Evolutionary conservation across 2,888 invertebrate species (phyloP).

Genomic region (Athalia rosae): DNA sequence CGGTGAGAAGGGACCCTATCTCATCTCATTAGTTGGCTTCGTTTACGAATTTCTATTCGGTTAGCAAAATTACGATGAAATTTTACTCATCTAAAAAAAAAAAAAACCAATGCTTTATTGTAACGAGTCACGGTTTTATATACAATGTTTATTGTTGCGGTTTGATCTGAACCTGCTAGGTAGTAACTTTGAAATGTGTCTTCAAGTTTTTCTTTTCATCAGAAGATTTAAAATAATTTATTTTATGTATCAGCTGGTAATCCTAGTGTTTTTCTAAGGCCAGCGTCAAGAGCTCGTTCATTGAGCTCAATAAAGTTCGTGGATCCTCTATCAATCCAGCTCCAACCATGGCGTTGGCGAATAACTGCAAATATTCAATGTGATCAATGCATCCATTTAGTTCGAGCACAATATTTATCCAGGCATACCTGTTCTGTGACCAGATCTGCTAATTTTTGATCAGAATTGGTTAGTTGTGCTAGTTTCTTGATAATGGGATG

Average conservation of each 20-base stretch:
- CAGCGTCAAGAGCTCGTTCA: slow-evolving; percentile 90
- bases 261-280: slow-evolving; percentile 85
- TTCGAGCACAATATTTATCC: neutral
- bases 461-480: slow-evolving; percentile 81
- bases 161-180: neutral
- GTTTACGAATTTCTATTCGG: neutral
- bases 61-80: neutral
- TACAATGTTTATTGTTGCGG: slow-evolving; percentile 19
- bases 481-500: slow-evolving; percentile 95
- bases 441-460: slow-evolving; percentile 88
- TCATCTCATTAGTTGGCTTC: neutral
- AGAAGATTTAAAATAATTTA: neutral
- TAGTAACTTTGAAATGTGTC: neutral
- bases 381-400: slow-evolving; percentile 30
- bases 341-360: slow-evolving; percentile 95
- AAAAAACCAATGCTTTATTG: slow-evolving; percentile 1
- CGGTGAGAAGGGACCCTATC: neutral
- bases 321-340: slow-evolving; percentile 96
- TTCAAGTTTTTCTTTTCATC: neutral
- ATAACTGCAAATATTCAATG: slow-evolving; percentile 78
- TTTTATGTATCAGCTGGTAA: slow-evolving; percentile 38
- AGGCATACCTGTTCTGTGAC: slow-evolving; percentile 85
- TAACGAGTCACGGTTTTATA: slow-evolving; percentile 11
- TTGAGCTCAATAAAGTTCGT: slow-evolving; percentile 85
- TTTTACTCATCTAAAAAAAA: neutral